Base-by-base conservation (phyloP, 1,140 invertebrate species). In the Lepeophtheirus salmonis region DNA sequence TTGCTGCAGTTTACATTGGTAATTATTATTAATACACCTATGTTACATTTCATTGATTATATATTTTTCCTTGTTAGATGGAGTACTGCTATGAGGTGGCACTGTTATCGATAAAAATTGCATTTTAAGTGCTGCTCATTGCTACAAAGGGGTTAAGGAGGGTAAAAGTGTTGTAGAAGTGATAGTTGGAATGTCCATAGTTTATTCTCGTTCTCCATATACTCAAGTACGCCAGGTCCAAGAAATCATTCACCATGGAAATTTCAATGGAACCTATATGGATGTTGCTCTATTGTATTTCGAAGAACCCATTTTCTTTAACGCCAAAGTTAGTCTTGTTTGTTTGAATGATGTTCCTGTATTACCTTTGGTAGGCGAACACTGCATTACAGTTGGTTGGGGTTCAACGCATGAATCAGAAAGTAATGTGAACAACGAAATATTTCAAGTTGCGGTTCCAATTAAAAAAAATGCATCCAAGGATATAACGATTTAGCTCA, bases 91-190 rank as follows among this genome's bases (percentile, higher is more conserved):
- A 13, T 57, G 55, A 14, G 55, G 55, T 26, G 55, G 23, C 16
- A 17, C 30, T 25, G 17, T 57, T 16, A 48, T 57, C 26, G 26
- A 25, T 23, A 25, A 57, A 12, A 17, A 41, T 12, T 57, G 55
- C 20, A 23, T 57, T 3, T 30, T 57, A 17, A 57, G 20, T 4
- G 55, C 55, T 2, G 55, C 55, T 57, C 55, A 57, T 30, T 57
- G 55, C 25, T 21, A 23, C 25, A 17, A 57, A 17, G 26, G 17
- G 20, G 16, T 50, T 20, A 54, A 17, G 22, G 52, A 54, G 16
- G 23, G 23, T 20, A n/a, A 20, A 13, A 21, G 23, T 13, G 20
- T 21, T n/a, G 20, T 54, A 16, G 52, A 54, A 20, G 17, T 54
- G 14, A 16, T 23, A n/a, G 52, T 23, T n/a, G 52, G 52, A 20